Evolutionary conservation across 2,113 vertebrate genomes (phyloP), one percentile per base, ranked within the genome.

Genomic region (Passer montanus): DNA sequence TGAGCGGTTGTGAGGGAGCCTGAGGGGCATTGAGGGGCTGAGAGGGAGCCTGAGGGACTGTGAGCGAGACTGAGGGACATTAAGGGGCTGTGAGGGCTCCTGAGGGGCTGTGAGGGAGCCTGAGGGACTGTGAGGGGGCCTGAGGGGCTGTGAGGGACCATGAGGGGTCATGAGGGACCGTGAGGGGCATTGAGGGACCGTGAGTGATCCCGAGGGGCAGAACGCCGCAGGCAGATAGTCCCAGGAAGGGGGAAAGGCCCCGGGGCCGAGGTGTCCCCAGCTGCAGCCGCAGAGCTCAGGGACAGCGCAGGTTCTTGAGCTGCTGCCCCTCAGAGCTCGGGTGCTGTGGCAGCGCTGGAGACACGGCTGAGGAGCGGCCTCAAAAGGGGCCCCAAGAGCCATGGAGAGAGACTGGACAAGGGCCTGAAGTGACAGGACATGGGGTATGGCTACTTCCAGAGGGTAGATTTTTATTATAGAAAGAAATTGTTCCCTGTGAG

Each of bases 201-300:
- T 41, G 39, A 41, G 39, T 11, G 39, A 41, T 5, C 39, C 39
- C 12, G 39, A 41, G 39, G 39, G 39, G 39, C 41, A 3, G 33
- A 23, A 5, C 10, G 37, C 37, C 8, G 24, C 37, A 3, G 31
- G 37, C 37, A 24, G 4, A 22, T 12, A 19, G 24, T 6, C 24
- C 43, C 6, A 2, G 24, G 8, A 10, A 15, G 2, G 15, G 10
- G 21, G 19, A 52, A 22, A 16, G 13, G 23, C 13, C 14, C 1
- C 3, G 21, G 39, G 23, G 9, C 8, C 11, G 16, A 10, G n/a
- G 10, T 4, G 15, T 12, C 15, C 67, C 24, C 67, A 26, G 58
- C 35, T 39, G 22, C 13, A 56, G 20, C 35, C 22, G 24, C 9
- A 43, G 66, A 35, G 49, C 41, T 56, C 59, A 8, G 14, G 30